These are phyloP conservation scores for Morone saxatilis DNA, from an alignment of 2,113 vertebrate species.

Conservation along the genomic window DNA sequence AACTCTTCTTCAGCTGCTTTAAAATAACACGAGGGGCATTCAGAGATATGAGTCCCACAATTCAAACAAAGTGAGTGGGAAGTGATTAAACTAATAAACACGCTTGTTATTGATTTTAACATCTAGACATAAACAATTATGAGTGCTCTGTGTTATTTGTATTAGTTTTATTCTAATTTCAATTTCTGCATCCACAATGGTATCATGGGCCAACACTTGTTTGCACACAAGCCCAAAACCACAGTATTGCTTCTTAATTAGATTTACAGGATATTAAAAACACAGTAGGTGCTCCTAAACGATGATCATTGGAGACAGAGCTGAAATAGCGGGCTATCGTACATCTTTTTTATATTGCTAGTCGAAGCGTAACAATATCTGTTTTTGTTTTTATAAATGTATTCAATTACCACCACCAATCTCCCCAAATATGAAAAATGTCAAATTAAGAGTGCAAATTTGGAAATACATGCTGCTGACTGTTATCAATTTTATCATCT, in stretches of 20 bases:
- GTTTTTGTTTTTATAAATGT: constrained; percentile 78
- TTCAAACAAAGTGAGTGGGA: constrained; percentile 60
- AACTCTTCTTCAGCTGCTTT: constrained; percentile 49
- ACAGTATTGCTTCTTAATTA: constrained; percentile 83
- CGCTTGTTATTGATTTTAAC: constrained; percentile 73
- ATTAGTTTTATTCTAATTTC: constrained; percentile 68
- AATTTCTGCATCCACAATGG: constrained; percentile 56
- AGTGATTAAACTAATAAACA: constrained; percentile 65
- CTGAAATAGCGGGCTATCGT: constrained; percentile 75
- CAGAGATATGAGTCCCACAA: constrained; percentile 44
- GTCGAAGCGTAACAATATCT: constrained; percentile 74
- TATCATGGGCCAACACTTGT: constrained; percentile 65
- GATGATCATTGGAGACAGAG: constrained; percentile 80
- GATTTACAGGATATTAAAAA: constrained; percentile 85
- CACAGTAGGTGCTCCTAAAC: constrained; percentile 84
- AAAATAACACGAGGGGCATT: constrained; percentile 21
- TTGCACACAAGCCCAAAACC: constrained; percentile 78
- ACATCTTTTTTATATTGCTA: constrained; percentile 77
- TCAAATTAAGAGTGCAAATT: constrained; percentile 76
- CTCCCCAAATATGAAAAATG: constrained; percentile 67
- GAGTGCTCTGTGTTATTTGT: constrained; percentile 59
- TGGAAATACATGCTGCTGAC: constrained; percentile 69
- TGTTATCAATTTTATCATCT: constrained; percentile 76
- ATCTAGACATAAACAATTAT: constrained; percentile 52
- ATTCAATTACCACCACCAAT: constrained; percentile 72